Conservation (phyloP, 2,113 vertebrate species). For the Gymnorhina tibicen region DNA sequence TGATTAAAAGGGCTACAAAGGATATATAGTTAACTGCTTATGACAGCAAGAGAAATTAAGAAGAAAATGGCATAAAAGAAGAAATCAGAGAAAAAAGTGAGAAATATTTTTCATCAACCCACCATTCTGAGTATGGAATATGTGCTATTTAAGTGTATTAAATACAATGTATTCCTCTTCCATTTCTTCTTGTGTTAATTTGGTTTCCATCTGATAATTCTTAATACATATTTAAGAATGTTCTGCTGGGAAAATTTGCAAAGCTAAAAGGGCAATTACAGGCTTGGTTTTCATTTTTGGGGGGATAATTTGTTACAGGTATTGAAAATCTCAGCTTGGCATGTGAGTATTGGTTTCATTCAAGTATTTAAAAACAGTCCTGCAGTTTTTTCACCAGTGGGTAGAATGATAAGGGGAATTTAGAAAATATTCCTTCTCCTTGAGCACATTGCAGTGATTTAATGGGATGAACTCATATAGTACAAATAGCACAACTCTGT, state of each 20-base stretch:
- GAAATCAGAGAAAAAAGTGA: not conserved
- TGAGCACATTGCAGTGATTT: not conserved
- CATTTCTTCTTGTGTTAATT: not conserved
- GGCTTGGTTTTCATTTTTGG: not conserved
- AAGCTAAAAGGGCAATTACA: not conserved
- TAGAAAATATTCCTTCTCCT: not conserved
- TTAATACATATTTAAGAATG: not conserved
- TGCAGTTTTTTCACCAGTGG: not conserved
- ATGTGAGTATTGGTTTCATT: not conserved
- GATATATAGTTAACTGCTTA: not conserved
- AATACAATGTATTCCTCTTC: not conserved
- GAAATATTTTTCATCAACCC: not conserved
- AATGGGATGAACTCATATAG: not conserved
- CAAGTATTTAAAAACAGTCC: not conserved
- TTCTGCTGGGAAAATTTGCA: not conserved
- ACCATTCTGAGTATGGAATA: not conserved
- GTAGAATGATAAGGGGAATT: not conserved
- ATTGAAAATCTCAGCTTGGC: not conserved
- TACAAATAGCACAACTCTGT: not conserved
- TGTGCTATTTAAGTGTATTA: not conserved
- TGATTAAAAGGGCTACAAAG: not conserved
- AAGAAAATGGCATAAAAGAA: not conserved
- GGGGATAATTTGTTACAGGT: not conserved
- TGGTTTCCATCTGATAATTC: not conserved
- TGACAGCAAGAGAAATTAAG: not conserved